Evolutionary conservation across 2,888 invertebrate species (phyloP).

Genomic region (Holacanthella duospinosa): DNA sequence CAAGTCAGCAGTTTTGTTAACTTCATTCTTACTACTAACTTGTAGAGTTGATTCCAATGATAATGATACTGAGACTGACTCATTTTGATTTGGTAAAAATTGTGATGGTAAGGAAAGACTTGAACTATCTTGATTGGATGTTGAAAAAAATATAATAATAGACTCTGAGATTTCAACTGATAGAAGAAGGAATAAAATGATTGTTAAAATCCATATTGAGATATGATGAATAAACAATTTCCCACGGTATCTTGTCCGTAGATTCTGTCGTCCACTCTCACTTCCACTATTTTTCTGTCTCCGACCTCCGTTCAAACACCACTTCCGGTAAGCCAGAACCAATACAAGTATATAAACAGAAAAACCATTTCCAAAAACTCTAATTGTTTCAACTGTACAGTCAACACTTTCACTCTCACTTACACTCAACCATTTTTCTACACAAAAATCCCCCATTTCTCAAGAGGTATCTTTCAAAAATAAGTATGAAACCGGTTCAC

Average conservation of each 20-base stretch:
- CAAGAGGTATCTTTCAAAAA: not conserved
- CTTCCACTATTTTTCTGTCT: not conserved
- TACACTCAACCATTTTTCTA: not conserved
- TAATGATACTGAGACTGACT: not conserved
- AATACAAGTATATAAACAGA: not conserved
- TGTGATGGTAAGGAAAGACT: too few species aligned
- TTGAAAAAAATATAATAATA: not conserved
- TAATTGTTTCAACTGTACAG: not conserved
- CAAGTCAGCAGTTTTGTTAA: too few species aligned
- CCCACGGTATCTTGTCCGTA: not conserved
- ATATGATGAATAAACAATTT: slow-evolving; percentile 4
- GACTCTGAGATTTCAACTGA: not conserved
- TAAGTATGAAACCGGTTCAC: too few species aligned
- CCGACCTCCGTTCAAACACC: not conserved
- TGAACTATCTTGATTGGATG: too few species aligned
- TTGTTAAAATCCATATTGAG: slow-evolving; percentile 3
- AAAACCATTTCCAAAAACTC: not conserved
- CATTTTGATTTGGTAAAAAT: not conserved
- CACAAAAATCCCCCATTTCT: not conserved
- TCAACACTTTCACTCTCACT: not conserved
- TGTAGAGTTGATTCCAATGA: not conserved
- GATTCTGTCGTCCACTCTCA: not conserved
- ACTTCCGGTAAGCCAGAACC: not conserved
- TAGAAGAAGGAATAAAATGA: not conserved
- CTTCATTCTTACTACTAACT: too few species aligned